Conservation (phyloP, 2,888 invertebrate species). For the Drosophila atroscutellata region DNA sequence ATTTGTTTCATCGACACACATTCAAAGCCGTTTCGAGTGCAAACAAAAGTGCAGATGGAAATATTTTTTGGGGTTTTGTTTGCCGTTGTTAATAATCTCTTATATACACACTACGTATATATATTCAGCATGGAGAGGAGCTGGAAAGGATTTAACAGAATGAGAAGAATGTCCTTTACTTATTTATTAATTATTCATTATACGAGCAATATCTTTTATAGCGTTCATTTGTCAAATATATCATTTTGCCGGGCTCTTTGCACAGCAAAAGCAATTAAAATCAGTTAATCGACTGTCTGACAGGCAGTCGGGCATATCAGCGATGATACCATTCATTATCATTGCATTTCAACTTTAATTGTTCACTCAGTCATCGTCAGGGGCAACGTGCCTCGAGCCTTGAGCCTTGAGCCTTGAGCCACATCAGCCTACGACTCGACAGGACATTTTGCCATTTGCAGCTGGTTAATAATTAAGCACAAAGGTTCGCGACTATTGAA, state of each 20-base stretch:
- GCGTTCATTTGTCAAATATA: not conserved
- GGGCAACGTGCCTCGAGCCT: conserved; percentile 24
- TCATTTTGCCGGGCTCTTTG: not conserved
- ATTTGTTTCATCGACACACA: conserved; percentile 31
- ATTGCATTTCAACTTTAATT: conserved; percentile 10
- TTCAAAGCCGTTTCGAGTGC: conserved; percentile 4
- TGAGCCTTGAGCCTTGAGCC: conserved; percentile 9
- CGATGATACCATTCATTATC: conserved; percentile 9
- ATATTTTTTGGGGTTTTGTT: conserved; percentile 8
- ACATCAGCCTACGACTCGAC: conserved; percentile 24
- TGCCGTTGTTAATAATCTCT: not conserved
- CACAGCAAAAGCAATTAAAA: not conserved
- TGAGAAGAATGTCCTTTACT: not conserved
- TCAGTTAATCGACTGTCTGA: conserved; percentile 1
- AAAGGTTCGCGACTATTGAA: conserved; percentile 41
- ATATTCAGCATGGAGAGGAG: not conserved
- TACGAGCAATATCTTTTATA: too few species aligned
- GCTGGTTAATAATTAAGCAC: conserved; percentile 48
- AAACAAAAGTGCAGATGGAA: conserved; percentile 4
- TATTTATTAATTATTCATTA: not conserved
- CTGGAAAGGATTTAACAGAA: not conserved
- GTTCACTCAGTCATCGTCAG: conserved; percentile 13
- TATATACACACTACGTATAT: not conserved
- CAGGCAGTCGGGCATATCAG: not conserved
- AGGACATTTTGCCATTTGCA: conserved; percentile 45